phyloP scores from a whole-genome alignment of 2,888 invertebrate genomes.

The Pyrocoelia pectoralis region DNA sequence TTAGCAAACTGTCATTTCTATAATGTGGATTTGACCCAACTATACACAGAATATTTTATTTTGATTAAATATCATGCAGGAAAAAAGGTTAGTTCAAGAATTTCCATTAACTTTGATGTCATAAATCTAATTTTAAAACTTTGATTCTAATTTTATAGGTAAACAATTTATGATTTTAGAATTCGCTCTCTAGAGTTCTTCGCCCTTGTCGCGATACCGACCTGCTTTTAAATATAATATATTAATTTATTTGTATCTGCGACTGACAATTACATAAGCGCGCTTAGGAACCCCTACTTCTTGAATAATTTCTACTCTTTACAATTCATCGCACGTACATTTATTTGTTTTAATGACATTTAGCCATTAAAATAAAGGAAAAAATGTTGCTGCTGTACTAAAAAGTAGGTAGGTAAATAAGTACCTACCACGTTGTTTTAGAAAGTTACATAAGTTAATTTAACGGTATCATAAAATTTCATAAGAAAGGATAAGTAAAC shows the following conservation, averaged over 20 bases:
- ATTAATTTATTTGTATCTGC: background rate
- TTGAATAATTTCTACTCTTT: background rate
- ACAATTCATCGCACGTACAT: background rate
- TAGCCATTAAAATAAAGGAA: background rate
- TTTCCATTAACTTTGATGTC: no score
- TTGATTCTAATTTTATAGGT: background rate
- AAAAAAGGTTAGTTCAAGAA: no score
- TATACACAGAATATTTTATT: no score
- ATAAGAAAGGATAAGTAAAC: no score
- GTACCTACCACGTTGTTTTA: no score
- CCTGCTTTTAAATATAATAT: background rate
- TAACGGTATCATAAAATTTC: no score
- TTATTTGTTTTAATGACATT: background rate
- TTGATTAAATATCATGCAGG: no score
- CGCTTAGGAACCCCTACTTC: background rate
- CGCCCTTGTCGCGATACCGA: background rate
- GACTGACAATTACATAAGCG: background rate
- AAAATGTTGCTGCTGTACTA: background rate
- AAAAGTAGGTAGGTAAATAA: no score
- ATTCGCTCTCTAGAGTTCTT: background rate
- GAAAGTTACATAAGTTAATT: no score
- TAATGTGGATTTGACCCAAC: no score
- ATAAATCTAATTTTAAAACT: background rate
- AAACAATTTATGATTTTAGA: constrained; percentile 7
- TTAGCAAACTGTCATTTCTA: no score